Conservation (phyloP, 2,797 vertebrate species). For the Choloepus didactylus region DNA sequence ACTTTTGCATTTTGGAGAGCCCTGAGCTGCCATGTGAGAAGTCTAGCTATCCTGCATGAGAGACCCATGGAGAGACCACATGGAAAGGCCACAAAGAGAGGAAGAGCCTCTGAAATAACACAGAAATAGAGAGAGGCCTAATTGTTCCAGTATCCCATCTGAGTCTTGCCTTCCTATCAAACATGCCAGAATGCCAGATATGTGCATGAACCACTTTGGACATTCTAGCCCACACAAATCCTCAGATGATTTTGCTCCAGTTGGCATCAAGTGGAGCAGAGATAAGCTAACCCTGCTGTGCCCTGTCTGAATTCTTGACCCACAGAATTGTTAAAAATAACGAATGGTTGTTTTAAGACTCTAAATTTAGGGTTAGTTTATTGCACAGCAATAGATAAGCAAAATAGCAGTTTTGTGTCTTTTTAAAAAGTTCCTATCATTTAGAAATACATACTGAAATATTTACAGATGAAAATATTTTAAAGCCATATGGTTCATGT, state of each 20-base stretch:
- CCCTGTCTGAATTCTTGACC: background rate
- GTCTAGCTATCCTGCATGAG: background rate
- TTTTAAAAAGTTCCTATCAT: background rate
- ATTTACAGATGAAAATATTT: background rate
- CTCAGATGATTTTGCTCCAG: background rate
- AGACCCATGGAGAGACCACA: background rate
- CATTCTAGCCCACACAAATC: background rate
- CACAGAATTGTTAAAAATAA: background rate
- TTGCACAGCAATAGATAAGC: background rate
- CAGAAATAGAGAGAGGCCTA: background rate
- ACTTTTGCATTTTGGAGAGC: background rate
- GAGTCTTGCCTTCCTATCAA: background rate
- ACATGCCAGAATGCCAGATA: background rate
- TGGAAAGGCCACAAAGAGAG: background rate
- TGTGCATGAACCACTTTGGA: no score
- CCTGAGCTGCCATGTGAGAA: background rate
- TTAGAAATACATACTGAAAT: no score
- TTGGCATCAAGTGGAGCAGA: background rate
- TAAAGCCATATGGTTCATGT: background rate
- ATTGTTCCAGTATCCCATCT: background rate
- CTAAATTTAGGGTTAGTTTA: background rate
- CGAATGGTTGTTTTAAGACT: background rate
- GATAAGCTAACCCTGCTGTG: background rate
- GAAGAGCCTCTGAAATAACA: background rate
- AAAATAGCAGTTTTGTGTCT: background rate